Evolutionary conservation across 2,113 vertebrate genomes (phyloP), one percentile per base, ranked within the genome.

Genomic region (Periophthalmus modestus): DNA sequence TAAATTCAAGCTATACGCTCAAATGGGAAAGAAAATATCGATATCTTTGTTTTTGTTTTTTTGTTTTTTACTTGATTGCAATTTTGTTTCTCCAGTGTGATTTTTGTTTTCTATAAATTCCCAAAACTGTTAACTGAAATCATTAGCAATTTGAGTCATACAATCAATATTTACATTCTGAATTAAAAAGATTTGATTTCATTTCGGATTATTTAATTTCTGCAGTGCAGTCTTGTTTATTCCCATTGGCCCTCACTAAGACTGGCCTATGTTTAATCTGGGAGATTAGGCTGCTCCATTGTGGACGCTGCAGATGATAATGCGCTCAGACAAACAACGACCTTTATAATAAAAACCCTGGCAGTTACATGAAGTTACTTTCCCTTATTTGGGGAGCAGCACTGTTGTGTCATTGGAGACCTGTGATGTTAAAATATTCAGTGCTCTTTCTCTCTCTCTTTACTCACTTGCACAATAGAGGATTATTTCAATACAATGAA

Each of bases 251-350:
- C n/a, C 74, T 34, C 19, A 54, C 59, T 23, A 54, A 5, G 75
- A 88, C 73, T 73, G 75, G 75, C 78, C 81, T 63, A 77, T 59
- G 57, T 59, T 23, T 86, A 87, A 86, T 90, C 81, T 73, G 47
- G 23, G 57, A 78, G 86, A 84, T 89, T 86, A 88, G 73, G 58
- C 48, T 0, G 69, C 81, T 80, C 78, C 83, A 72, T 84, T 83
- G 78, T 89, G 74, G 14, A 77, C 81, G 73, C 75, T 54, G 75
- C 74, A 81, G 48, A 67, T 72, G 78, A 82, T 87, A 82, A 84
- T 50, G 69, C 61, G 68, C 73, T 69, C 68, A 76, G 50, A 77
- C 79, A 69, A 66, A 70, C 33, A 68, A 61, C 33, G 50, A 48
- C 24, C 46, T 18, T 71, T 58, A 52, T 66, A 74, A 74, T 67